Base-by-base conservation (phyloP, 2,888 invertebrate species). In the Argynnis bischoffii region DNA sequence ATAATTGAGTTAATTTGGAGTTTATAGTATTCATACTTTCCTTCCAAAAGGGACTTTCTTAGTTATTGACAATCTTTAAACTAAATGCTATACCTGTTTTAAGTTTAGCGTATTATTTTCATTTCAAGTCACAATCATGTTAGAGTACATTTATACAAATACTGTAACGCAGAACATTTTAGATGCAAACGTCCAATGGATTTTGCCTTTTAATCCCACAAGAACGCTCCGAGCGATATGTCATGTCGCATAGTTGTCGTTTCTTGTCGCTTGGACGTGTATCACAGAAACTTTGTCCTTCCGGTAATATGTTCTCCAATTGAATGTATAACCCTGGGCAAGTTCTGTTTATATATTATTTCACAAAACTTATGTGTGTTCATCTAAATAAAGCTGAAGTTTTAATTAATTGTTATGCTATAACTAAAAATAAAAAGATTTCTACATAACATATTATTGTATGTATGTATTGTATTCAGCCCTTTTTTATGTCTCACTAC, bases 201-300 rank as follows among this genome's bases (percentile, higher is more conserved):
- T 57, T 55, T 48, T 56, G 53, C 47, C 66, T 56, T 66, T 63
- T 69, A 66, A 69, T 69, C 66, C 54, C 18, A 51, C 54, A 14
- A 51, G 35, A 61, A 61, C 51, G 56, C 53, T 57, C 63, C 41
- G 54, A 55, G 54, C 68, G 53, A 68, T 70, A 57, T 66, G 65
- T 68, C 68, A 70, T 66, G 68, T 70, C 68, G 55, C 46, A 57
- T 55, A 65, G 57, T 57, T 50, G 54, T 66, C 54, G 59, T 46
- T 60, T 53, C 54, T 48, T 61, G 57, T 65, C 67, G 56, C 54
- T 57, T 21, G 53, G 55, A 64, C 63, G 18, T 48, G 48, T 66
- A 56, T 47, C 41, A 55, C 50, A 51, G 51, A 50, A 61, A 47
- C 61, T 69, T 57, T 56, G 18, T 69, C 57, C 54, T 59, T 31